Conservation (phyloP, 37 sponge, comb jelly and placozoan species). For the Aplysina aerophoba region DNA sequence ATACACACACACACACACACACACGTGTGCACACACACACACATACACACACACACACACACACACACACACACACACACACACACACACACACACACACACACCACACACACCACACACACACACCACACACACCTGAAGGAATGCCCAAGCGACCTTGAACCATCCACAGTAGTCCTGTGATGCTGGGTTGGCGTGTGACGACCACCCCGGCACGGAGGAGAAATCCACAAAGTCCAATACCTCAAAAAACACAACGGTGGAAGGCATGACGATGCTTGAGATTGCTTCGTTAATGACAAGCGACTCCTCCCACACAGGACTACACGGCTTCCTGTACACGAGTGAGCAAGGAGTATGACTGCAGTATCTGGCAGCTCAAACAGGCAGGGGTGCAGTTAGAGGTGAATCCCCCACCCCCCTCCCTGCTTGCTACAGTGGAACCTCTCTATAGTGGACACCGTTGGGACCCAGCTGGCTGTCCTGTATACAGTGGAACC, state of each 20-base stretch:
- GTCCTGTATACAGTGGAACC: no score
- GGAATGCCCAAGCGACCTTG: constrained; percentile 87
- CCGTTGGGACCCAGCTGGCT: no score
- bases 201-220: not conserved
- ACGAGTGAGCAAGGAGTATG: no score
- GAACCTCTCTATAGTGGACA: no score
- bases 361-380: no score
- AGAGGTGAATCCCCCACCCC: no score
- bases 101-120: not conserved
- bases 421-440: no score
- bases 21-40: not conserved
- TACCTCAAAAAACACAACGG: constrained; percentile 75
- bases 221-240: constrained; percentile 38
- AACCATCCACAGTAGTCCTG: constrained; percentile 61
- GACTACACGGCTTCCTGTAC: constrained; percentile 31
- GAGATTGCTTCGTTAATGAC: constrained; percentile 66
- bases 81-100: constrained; percentile 33
- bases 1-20: not conserved
- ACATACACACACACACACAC: not conserved
- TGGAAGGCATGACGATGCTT: constrained; percentile 41
- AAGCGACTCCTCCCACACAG: constrained; percentile 81
- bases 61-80: constrained; percentile 37
- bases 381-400: no score
- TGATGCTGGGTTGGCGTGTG: not conserved
- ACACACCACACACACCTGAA: constrained; percentile 34